Conservation (phyloP, 1,140 invertebrate species). For the Harpegnathos saltator region DNA sequence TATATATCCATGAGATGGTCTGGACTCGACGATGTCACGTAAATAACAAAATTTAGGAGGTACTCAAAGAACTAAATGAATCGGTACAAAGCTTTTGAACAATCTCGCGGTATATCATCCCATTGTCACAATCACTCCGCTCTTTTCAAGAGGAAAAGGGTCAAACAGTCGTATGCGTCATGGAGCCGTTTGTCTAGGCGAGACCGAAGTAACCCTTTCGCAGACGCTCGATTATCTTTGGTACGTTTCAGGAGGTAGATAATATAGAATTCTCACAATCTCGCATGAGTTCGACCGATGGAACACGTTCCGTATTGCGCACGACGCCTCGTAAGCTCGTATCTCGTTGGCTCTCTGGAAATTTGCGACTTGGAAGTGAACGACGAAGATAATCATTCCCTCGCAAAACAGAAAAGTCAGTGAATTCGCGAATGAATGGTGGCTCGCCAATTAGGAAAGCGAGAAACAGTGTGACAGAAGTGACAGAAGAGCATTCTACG, state of each 20-base stretch:
- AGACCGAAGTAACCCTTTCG: conserved; percentile 13
- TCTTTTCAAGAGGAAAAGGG: not conserved
- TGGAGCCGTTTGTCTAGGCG: not conserved
- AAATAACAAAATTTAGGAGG: no score
- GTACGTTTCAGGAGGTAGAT: conserved; percentile 63
- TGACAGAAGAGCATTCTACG: conserved; percentile 1
- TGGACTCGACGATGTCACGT: no score
- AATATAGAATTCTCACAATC: conserved; percentile 54
- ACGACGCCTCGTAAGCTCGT: conserved; percentile 2
- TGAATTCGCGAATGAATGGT: not conserved
- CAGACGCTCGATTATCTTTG: conserved; percentile 35
- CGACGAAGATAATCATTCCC: conserved; percentile 4
- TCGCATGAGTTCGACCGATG: not conserved
- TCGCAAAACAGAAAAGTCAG: not conserved
- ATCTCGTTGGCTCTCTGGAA: conserved; percentile 20
- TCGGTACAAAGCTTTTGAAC: not conserved
- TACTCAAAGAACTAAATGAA: no score
- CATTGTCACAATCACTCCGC: not conserved
- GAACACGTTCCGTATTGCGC: not conserved
- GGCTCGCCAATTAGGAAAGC: conserved; percentile 19
- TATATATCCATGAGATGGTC: no score
- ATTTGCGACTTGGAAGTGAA: not conserved
- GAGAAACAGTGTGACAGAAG: not conserved
- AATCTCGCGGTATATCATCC: not conserved
- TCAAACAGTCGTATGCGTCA: conserved; percentile 8